phyloP scores from a whole-genome alignment of 2,888 invertebrate genomes.

The Drosophila dives region DNA sequence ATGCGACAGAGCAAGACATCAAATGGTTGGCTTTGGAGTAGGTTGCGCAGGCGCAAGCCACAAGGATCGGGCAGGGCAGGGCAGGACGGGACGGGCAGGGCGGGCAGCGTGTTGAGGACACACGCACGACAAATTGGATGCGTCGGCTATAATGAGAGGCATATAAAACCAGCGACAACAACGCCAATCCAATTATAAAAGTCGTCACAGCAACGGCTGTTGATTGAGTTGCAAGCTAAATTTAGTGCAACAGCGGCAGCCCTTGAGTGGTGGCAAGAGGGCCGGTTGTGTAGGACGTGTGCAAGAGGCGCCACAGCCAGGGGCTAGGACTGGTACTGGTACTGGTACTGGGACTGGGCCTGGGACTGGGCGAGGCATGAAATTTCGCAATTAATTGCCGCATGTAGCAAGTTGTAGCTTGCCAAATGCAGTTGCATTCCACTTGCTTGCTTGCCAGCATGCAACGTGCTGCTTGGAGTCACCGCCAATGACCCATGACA shows the following conservation, averaged over 20 bases:
- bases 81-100: not conserved
- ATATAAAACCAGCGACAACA: slow-evolving; percentile 39
- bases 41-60: slow-evolving; percentile 39
- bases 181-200: slow-evolving; percentile 70
- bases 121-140: slow-evolving; percentile 48
- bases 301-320: slow-evolving; percentile 43
- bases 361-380: slow-evolving; percentile 15
- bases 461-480: slow-evolving; percentile 37
- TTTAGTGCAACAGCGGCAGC: slow-evolving; percentile 41
- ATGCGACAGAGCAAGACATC: slow-evolving; percentile 45
- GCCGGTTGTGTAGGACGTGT: slow-evolving; percentile 8
- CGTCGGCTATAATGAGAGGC: slow-evolving; percentile 42
- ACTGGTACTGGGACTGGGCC: slow-evolving; percentile 23
- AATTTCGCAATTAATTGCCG: slow-evolving; percentile 71
- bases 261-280: slow-evolving; percentile 4
- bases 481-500: slow-evolving; percentile 82
- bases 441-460: not conserved
- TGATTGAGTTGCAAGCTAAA: slow-evolving; percentile 76
- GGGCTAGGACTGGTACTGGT: slow-evolving; percentile 23
- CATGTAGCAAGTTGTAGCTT: slow-evolving; percentile 47
- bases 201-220: slow-evolving; percentile 64
- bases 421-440: slow-evolving; percentile 36
- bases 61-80: not conserved
- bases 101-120: not conserved
- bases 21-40: slow-evolving; percentile 21